phyloP scores from a whole-genome alignment of 2,888 invertebrate genomes.

The Thymelicus sylvestris region DNA sequence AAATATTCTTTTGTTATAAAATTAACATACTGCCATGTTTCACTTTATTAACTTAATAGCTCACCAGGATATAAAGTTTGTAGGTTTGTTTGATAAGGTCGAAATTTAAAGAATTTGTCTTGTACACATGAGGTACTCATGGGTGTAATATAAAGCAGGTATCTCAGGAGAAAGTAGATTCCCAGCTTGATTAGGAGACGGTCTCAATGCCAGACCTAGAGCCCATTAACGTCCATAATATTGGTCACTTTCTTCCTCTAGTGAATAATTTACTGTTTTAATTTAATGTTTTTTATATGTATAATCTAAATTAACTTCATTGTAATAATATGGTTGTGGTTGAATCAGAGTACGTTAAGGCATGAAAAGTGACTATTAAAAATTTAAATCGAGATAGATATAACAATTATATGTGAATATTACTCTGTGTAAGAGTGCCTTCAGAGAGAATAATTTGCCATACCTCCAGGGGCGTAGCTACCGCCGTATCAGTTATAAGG shows the following conservation, averaged over 20 bases:
- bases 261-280: not conserved
- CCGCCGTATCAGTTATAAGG: too few relatives aligned
- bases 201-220: not conserved
- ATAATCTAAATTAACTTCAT: constrained; percentile 4
- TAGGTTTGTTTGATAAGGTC: too few relatives aligned
- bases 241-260: not conserved
- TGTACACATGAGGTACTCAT: too few relatives aligned
- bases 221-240: not conserved
- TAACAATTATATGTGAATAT: too few relatives aligned
- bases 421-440: too few relatives aligned
- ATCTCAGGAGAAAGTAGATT: not conserved
- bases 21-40: too few relatives aligned
- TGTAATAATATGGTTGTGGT: constrained; percentile 4
- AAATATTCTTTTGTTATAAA: too few relatives aligned
- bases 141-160: not conserved
- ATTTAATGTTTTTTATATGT: not conserved
- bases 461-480: too few relatives aligned
- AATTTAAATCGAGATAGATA: not conserved
- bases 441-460: too few relatives aligned
- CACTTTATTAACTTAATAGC: not conserved
- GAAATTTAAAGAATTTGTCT: too few relatives aligned
- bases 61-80: too few relatives aligned
- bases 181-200: not conserved
- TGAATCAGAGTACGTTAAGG: not conserved
- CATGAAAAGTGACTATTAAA: not conserved